Evolutionary conservation across 2,113 vertebrate species (phyloP).

Genomic region (Hystrix brachyura): DNA sequence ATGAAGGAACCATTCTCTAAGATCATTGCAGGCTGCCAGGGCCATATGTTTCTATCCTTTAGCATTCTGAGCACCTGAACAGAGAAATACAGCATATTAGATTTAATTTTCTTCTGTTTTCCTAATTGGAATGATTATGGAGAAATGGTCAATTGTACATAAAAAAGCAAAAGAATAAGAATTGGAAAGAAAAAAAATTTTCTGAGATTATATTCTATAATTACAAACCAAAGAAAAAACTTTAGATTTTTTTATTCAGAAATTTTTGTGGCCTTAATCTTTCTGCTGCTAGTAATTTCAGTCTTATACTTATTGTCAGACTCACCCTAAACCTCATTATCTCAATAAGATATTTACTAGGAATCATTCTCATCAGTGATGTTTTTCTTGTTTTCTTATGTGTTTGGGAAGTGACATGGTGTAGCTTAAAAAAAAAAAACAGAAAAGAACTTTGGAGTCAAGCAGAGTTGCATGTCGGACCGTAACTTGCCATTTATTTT

Average conservation of each 20-base stretch:
- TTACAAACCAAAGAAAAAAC: slow-evolving; percentile 46
- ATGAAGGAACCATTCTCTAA: slow-evolving; percentile 55
- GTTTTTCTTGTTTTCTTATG: slow-evolving; percentile 15
- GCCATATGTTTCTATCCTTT: slow-evolving; percentile 27
- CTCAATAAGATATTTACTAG: slow-evolving; percentile 53
- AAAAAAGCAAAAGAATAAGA: slow-evolving; percentile 56
- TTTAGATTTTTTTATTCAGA: slow-evolving; percentile 32
- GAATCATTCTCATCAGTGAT: slow-evolving; percentile 50
- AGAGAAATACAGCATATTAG: slow-evolving; percentile 49
- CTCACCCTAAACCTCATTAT: slow-evolving; percentile 33
- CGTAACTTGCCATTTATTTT: not conserved
- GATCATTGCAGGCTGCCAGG: not conserved
- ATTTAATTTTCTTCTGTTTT: slow-evolving; percentile 31
- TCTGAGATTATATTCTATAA: slow-evolving; percentile 28
- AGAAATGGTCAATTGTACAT: not conserved
- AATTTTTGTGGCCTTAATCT: slow-evolving; percentile 44
- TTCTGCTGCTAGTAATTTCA: slow-evolving; percentile 16
- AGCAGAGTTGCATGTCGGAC: slow-evolving; percentile 25
- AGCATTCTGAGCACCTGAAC: slow-evolving; percentile 16
- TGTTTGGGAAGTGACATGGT: not conserved
- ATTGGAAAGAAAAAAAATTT: slow-evolving; percentile 40
- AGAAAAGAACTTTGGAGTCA: not conserved
- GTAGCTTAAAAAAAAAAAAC: not conserved
- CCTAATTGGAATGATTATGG: slow-evolving; percentile 35
- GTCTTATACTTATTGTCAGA: slow-evolving; percentile 26